Evolutionary conservation across 2,113 vertebrate genomes (phyloP), one percentile per base, ranked within the genome.

Genomic region (Tragulus kanchil): DNA sequence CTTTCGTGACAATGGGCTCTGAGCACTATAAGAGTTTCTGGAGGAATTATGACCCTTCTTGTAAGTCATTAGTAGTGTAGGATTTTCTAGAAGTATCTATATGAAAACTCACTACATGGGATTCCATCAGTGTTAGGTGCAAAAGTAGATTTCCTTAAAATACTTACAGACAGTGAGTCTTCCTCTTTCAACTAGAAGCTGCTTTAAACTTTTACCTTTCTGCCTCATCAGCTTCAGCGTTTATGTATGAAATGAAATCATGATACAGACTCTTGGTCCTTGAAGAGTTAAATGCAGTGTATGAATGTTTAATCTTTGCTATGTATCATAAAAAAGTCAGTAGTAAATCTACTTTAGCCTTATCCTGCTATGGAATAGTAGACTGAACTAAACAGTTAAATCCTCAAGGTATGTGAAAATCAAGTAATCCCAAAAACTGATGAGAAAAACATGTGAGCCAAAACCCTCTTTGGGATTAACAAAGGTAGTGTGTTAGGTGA

Each of bases 241-340:
- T 79, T 54, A 8, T 54, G 42, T 77, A 17, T 90, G 48, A 73
- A 89, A 31, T 54, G 26, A 56, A 4, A 56, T 67, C 26, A 62
- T 73, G 50, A 5, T 56, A 61, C 12, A 48, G 6, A 65, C 3
- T 5, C 4, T 23, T 5, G 1, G 1, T 4, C 31, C 9, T 10
- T 71, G 36, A 86, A 56, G 12, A 92, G n/a, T 45, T 28, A 69
- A 82, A 36, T 8, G 21, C 25, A 12, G 8, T 58, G 0, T 78
- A 10, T 21, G 11, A 16, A 0, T 13, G 17, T 26, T 58, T 82
- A n/a, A 59, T 11, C 16, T 10, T 59, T 75, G 59, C 6, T 54
- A 0, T 42, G 17, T 42, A n/a, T 84, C n/a, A 1, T 2, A 48
- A 54, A 69, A 28, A 78, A 85, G 28, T 5, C 50, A 82, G 5